phyloP scores from a whole-genome alignment of 2,113 vertebrate genomes.

The Andinoacara biseriatus region DNA sequence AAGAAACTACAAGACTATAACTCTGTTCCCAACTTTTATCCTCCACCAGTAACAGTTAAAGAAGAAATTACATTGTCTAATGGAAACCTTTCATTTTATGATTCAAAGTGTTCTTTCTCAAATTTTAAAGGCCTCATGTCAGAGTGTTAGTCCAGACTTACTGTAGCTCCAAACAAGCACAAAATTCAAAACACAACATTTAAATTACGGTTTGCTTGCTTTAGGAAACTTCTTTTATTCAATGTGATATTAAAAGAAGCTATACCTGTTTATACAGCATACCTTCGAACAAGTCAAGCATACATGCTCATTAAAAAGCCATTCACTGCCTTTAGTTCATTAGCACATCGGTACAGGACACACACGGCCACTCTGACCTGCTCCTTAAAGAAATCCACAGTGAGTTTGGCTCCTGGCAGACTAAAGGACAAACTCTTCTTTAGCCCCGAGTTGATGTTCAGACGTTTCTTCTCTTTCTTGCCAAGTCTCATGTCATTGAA shows the following conservation, averaged over 20 bases:
- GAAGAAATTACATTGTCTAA: not conserved
- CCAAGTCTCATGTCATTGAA: slow-evolving; percentile 81
- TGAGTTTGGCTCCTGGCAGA: slow-evolving; percentile 78
- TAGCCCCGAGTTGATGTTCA: slow-evolving; percentile 62
- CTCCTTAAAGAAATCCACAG: slow-evolving; percentile 81
- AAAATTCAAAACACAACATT: not conserved
- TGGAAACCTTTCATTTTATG: not conserved
- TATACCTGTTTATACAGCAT: not conserved
- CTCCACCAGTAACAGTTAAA: not conserved
- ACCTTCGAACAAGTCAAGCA: not conserved
- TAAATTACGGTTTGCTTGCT: not conserved
- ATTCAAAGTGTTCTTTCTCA: not conserved
- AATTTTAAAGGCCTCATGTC: no score
- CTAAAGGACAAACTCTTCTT: slow-evolving; percentile 78
- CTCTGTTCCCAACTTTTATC: not conserved
- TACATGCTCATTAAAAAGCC: not conserved
- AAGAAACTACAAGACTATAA: not conserved
- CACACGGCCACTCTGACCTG: slow-evolving; percentile 69
- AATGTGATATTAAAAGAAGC: not conserved
- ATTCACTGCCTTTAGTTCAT: not conserved
- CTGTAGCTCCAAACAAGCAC: no score
- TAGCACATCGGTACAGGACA: not conserved
- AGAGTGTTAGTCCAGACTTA: no score
- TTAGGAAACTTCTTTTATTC: not conserved
- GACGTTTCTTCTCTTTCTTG: slow-evolving; percentile 74